Evolutionary conservation across 2,888 invertebrate genomes (phyloP).

Genomic region (Ellobium chinense): DNA sequence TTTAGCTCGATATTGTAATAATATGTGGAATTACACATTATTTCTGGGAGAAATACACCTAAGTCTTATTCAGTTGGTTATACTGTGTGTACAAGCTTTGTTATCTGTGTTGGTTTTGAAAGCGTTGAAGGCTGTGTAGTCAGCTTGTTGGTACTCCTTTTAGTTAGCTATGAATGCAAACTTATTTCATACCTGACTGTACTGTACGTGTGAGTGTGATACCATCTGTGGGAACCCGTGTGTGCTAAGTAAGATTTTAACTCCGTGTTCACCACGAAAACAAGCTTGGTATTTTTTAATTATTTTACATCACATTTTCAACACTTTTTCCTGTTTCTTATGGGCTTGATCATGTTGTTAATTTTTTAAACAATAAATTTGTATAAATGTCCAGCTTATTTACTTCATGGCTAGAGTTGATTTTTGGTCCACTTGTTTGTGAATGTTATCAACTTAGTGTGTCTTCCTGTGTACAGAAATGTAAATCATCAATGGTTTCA

Average conservation of each 20-base stretch:
- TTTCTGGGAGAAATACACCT: too few species aligned
- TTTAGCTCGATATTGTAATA: too few species aligned
- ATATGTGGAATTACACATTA: too few species aligned
- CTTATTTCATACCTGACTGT: not conserved
- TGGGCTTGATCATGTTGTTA: conserved; percentile 30
- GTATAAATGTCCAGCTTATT: conserved; percentile 47
- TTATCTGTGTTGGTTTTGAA: not conserved
- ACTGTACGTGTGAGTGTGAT: conserved; percentile 11
- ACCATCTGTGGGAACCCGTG: conserved; percentile 23
- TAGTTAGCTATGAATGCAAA: not conserved
- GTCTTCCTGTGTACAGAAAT: too few species aligned
- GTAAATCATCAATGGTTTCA: too few species aligned
- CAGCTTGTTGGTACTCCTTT: not conserved
- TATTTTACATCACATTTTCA: conserved; percentile 32
- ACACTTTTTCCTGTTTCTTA: conserved; percentile 34
- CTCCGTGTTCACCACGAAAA: conserved; percentile 32
- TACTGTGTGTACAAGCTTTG: not conserved
- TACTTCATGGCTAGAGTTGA: too few species aligned
- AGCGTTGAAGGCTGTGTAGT: conserved; percentile 12
- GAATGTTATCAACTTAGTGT: too few species aligned
- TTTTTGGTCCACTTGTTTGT: too few species aligned
- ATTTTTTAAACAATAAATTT: conserved; percentile 38
- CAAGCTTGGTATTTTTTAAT: conserved; percentile 32
- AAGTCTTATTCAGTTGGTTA: too few species aligned
- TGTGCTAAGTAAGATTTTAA: conserved; percentile 25